Evolutionary conservation across 2,113 vertebrate species (phyloP), one percentile per base, ranked within the genome.

Genomic region (Scatophagus argus): DNA sequence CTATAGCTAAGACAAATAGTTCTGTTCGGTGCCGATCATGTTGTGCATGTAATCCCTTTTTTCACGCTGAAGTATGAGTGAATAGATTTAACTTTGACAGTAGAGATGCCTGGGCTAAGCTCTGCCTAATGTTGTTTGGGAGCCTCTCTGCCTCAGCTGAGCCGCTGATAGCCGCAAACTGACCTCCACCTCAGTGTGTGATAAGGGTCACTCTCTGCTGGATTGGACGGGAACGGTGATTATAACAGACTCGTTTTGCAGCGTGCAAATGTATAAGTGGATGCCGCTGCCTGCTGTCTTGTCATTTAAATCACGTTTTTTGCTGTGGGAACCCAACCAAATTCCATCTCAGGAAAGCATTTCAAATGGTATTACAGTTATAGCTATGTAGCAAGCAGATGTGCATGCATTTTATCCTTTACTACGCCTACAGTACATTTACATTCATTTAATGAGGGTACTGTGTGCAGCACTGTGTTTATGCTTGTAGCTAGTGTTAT

Each of bases 401-500:
- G 85, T 80, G 82, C 77, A 60, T 77, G 69, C 61, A 70, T 81
- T 83, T 78, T 27, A 39, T 71, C 72, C 69, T 68, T 77, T 77
- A 58, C 54, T 52, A 80, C 58, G 71, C 81, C 83, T 83, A 85
- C 89, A 87, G 74, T 79, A 59, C 84, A 91, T 90, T 85, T 88
- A 86, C 87, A 87, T 91, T 83, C 47, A 70, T 79, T 71, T 93
- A 92, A 93, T 90, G 90, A 91, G 88, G 65, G 29, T 59, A 62
- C 69, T 82, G 89, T 83, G 82, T 54, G 25, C 68, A 74, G 67
- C 51, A 72, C 60, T 76, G 44, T 89, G 88, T 88, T 90, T 87
- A 78, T 83, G 88, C 85, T 88, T 86, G 88, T 90, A 89, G 90
- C 89, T 39, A 81, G 75, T 75, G 81, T 90, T 90, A 82, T 60